Evolutionary conservation across 2,888 invertebrate species (phyloP), one percentile per base, ranked within the genome.

Genomic region (Anthrax anthrax): DNA sequence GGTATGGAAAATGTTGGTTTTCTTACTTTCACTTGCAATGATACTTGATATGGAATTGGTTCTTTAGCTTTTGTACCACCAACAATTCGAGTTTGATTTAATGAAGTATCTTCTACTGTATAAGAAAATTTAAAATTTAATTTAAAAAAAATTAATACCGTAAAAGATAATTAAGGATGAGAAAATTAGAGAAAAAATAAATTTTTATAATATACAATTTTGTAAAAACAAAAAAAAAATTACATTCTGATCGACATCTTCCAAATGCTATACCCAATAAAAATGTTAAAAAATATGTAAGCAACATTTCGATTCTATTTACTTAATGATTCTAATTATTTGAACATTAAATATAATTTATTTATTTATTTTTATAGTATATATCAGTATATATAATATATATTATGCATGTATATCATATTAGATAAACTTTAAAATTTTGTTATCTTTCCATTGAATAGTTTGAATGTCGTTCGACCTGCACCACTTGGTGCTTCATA

Each of bases 1-100:
- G 50, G 44, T 5, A 46, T 37, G 23, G 12, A 34, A 13, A 48
- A 41, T 6, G 34, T 12, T 19, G 45, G 37, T 19, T 18, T 18
- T 6, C 41, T 18, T 2, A 39, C 47, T 38, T 47, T 43, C n/a
- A 52, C 47, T 50, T 55, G 55, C 9, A 55, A 42, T 3, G 68
- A 68, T 2, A 67, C 55, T 54, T 67, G 67, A 52, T 61, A 68
- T 2, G 65, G 65, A 47, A 65, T 59, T 19, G 61, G 55, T n/a
- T 58, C 47, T 3, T 48, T 48, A n/a, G 51, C 49, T 14, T 38
- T 39, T 38, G 45, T 44, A n/a, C 55, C 55, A n/a, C 55, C 53
- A 9, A 55, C 52, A 38, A 55, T 47, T 32, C 54, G 39, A 10
- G 50, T 48, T 4, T 17, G 38, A 32, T 48, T 50, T 13, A 18